A percentile compares a stretch with the other conserved stretches of the same genome.
These are phyloP conservation scores for Panagrolaimus sp. DNA, from an alignment of 1,140 invertebrate genomes.

Conservation along the genomic window DNA sequence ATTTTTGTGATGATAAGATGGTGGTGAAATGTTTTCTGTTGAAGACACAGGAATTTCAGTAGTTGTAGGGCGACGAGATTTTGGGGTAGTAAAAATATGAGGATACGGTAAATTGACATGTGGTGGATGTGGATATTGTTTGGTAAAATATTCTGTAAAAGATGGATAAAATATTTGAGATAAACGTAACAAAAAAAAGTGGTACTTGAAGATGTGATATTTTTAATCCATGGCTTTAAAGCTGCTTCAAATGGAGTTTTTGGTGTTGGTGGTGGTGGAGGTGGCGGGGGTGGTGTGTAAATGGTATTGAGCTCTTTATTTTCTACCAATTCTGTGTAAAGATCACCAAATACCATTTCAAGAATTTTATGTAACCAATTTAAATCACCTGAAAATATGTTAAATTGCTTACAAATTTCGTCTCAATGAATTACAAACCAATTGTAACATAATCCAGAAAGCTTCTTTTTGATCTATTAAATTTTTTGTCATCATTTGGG, in stretches of 20 bases:
- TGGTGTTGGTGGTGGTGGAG: background rate
- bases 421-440: background rate
- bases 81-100: slow-evolving; percentile 6
- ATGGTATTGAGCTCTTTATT: background rate
- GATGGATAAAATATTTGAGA: background rate
- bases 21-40: slow-evolving; percentile 2
- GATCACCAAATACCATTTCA: slow-evolving; percentile 12
- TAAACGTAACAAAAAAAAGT: background rate
- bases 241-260: slow-evolving; percentile 9
- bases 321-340: slow-evolving; percentile 3
- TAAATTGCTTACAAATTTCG: background rate
- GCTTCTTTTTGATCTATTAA: background rate
- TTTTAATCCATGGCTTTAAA: slow-evolving; percentile 7
- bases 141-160: background rate
- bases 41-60: background rate
- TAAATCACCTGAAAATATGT: slow-evolving; percentile 5
- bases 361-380: slow-evolving; percentile 12
- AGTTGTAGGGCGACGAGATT: background rate
- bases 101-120: slow-evolving; percentile 15
- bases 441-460: slow-evolving; percentile 7
- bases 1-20: background rate
- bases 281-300: background rate
- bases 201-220: slow-evolving; percentile 6
- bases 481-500: background rate
- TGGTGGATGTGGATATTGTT: background rate